These are phyloP conservation scores for Saccopteryx leptura DNA, from an alignment of 2,113 vertebrate genomes.

Conservation along the genomic window DNA sequence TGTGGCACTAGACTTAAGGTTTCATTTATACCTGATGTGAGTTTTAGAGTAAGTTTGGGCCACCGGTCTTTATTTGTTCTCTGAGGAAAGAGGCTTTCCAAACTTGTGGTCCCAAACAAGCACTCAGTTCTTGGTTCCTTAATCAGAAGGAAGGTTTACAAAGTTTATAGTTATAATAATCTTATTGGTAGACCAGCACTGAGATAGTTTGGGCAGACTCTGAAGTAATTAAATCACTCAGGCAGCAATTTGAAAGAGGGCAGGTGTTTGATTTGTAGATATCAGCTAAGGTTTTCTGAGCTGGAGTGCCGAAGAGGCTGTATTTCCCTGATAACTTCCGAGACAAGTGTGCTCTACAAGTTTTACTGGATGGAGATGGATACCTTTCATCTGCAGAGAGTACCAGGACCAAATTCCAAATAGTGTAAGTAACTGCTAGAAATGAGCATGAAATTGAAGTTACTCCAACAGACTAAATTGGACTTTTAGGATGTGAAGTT, in stretches of 20 bases:
- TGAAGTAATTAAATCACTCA: neutral
- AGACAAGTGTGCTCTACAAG: neutral
- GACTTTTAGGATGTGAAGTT: neutral
- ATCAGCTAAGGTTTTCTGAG: conserved; percentile 44
- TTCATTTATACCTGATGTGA: neutral
- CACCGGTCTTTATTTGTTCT: neutral
- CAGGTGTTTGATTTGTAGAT: neutral
- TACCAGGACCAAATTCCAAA: neutral
- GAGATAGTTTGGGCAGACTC: neutral
- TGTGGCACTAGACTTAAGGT: neutral
- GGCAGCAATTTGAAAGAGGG: neutral
- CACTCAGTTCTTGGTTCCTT: neutral
- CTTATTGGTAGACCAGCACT: neutral
- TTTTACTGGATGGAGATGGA: conserved; percentile 8
- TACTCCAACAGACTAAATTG: neutral
- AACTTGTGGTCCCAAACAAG: neutral
- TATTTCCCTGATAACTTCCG: neutral
- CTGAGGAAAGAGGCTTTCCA: conserved; percentile 25
- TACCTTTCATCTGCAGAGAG: neutral
- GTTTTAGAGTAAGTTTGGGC: conserved; percentile 42
- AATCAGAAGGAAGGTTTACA: conserved; percentile 10
- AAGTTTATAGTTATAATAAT: neutral
- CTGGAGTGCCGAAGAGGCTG: neutral
- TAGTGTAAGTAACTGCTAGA: conserved; percentile 20
- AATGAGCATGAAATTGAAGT: conserved; percentile 44